Conservation (phyloP, 2,113 vertebrate species). For the Climacteris rufus region DNA sequence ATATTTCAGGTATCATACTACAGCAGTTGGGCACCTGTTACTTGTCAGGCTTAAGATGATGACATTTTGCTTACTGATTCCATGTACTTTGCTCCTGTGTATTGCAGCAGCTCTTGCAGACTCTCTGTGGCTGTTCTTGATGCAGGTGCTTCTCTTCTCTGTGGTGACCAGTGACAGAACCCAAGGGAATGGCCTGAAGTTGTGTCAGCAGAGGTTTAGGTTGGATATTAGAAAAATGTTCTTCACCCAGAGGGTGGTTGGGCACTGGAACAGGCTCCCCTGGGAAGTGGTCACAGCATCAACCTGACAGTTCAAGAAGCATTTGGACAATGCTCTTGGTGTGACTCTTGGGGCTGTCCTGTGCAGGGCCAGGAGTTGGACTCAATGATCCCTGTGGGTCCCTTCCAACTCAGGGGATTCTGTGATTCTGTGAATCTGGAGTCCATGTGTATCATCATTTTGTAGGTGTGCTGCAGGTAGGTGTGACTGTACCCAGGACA, state of each 20-base stretch:
- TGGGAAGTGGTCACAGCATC: no score
- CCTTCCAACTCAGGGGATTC: neutral
- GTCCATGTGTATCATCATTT: neutral
- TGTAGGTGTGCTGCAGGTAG: neutral
- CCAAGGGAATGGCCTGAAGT: neutral
- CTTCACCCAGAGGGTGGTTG: neutral
- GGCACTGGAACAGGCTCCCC: neutral
- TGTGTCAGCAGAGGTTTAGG: neutral
- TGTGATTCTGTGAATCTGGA: neutral
- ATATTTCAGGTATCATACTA: neutral
- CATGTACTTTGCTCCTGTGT: neutral
- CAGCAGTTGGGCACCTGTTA: neutral
- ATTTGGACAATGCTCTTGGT: neutral
- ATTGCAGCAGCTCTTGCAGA: neutral
- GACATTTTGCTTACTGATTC: accelerated
- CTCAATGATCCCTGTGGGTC: accelerated
- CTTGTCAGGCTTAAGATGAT: neutral
- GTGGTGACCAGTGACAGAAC: neutral
- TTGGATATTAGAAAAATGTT: neutral
- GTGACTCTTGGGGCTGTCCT: neutral
- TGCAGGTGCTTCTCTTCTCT: neutral
- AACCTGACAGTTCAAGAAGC: neutral
- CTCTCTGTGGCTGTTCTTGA: neutral
- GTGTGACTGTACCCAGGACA: neutral
- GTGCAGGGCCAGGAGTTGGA: neutral